Conservation (phyloP, 2,888 invertebrate genomes). For the Drosophila infuscata region DNA sequence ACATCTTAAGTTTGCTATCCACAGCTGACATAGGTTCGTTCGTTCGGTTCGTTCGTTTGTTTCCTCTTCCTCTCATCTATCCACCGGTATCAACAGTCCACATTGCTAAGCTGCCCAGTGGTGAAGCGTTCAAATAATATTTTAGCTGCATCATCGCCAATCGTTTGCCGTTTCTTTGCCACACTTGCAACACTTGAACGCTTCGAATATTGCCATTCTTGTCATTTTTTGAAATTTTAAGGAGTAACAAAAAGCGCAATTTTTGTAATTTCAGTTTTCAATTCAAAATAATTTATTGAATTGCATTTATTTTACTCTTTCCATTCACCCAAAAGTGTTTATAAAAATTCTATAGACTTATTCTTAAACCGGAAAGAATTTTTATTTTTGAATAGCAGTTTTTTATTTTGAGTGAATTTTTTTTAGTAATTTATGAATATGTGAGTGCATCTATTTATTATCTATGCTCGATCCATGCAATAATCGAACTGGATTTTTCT, state of each 20-base stretch:
- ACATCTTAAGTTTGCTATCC: constrained; percentile 3
- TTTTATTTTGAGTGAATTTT: not conserved
- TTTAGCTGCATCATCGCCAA: constrained; percentile 42
- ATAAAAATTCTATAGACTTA: not conserved
- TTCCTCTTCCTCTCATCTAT: not conserved
- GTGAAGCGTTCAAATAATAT: constrained; percentile 44
- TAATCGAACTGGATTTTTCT: not conserved
- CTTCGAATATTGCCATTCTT: not conserved
- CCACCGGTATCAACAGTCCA: not conserved
- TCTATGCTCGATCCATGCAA: not conserved
- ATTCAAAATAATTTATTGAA: not conserved
- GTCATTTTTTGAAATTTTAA: not conserved
- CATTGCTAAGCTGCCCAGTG: constrained; percentile 1
- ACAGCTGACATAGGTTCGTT: constrained; percentile 32
- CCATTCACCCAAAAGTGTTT: not conserved
- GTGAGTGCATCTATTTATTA: not conserved
- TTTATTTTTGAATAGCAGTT: not conserved
- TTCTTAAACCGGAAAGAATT: not conserved
- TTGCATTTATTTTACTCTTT: not conserved
- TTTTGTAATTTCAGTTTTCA: not conserved
- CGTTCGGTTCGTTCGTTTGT: not conserved
- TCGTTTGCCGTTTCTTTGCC: constrained; percentile 29
- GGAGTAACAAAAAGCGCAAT: not conserved
- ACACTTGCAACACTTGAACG: constrained; percentile 4
- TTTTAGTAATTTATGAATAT: not conserved